Conservation (phyloP, 2,797 vertebrate genomes). For the Mormyrops boulengeri region DNA sequence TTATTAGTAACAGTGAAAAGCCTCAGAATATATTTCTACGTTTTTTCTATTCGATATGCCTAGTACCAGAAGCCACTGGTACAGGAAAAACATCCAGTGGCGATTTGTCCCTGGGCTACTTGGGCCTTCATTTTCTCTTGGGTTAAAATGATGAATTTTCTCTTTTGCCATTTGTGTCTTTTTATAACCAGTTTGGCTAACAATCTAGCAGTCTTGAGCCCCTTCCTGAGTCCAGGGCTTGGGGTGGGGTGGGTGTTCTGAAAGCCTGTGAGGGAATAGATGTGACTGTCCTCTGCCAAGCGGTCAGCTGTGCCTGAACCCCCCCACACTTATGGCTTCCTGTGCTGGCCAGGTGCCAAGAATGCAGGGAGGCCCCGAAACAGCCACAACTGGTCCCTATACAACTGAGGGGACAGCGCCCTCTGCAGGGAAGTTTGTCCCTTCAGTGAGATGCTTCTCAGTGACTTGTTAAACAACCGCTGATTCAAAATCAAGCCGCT, state of each 20-base stretch:
- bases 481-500: background rate
- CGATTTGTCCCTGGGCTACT: background rate
- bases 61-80: background rate
- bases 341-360: background rate
- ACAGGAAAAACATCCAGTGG: background rate
- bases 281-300: background rate
- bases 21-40: background rate
- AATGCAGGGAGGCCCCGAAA: slow-evolving; percentile 1
- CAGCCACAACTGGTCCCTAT: background rate
- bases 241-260: background rate
- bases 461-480: background rate
- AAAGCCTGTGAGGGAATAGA: background rate
- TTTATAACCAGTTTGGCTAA: background rate
- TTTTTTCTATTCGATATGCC: background rate
- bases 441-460: background rate
- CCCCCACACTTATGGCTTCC: slow-evolving; percentile 1
- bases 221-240: background rate
- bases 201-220: background rate
- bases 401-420: background rate
- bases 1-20: background rate
- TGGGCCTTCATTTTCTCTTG: background rate
- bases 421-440: background rate
- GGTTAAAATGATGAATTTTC: background rate
- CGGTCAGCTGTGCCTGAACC: slow-evolving; percentile 1
- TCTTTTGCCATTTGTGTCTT: background rate